Evolutionary conservation across 1,140 invertebrate genomes (phyloP), one percentile per base, ranked within the genome.

Genomic region (Amyelois transitella): DNA sequence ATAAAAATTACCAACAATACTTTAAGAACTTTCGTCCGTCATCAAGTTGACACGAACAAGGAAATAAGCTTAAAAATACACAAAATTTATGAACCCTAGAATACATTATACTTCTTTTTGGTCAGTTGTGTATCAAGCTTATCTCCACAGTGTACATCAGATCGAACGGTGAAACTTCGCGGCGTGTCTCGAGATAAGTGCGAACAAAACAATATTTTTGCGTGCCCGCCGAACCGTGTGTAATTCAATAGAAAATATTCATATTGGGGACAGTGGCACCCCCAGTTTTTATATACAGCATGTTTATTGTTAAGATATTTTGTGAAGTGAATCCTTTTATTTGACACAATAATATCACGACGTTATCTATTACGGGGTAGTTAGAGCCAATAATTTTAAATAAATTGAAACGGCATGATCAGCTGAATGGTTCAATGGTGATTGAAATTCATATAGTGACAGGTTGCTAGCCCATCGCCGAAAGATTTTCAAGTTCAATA

Each of bases 161-260:
- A 2, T 18, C 48, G 28, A 63, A 69, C 58, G 60, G 57, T 51
- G 18, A 62, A 75, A 81, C 58, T 68, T 73, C 69, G 66, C 75
- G 73, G 70, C 69, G 60, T 75, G 69, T 65, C 69, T 50, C 47
- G 56, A 45, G 60, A 63, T 73, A 76, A 83, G 73, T 79, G 75
- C 69, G 75, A 82, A 72, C 59, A 77, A 74, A 77, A 84, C 81
- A 87, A 87, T 87, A 87, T 85, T 87, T 85, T 81, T 80, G 77
- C 76, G 66, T 51, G 77, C 62, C 60, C 81, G 72, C 66, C 81
- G 80, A 84, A 78, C 72, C 76, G 81, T 72, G 70, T 77, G 72
- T 87, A 87, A 87, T 87, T 81, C 75, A 85, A 87, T 87, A 87
- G 79, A 85, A 85, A 84, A 81, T 86, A 87, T 87, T 87, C 84